These are phyloP conservation scores for Myrmophylax atrothorax DNA, from an alignment of 2,113 vertebrate genomes.

Conservation along the genomic window DNA sequence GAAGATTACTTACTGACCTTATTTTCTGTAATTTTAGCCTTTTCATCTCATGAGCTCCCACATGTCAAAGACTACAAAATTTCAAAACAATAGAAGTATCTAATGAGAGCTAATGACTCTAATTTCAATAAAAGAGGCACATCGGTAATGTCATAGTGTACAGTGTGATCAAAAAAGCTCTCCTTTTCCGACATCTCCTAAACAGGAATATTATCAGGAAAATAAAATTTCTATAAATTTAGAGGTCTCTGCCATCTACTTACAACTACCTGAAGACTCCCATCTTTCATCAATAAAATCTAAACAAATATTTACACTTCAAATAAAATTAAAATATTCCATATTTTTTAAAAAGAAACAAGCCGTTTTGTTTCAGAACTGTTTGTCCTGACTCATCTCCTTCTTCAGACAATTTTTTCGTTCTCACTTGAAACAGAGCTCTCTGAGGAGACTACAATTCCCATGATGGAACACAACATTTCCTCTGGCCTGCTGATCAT, in stretches of 20 bases:
- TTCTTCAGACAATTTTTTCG: not conserved
- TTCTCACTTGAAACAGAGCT: not conserved
- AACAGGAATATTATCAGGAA: not conserved
- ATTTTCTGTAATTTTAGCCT: not conserved
- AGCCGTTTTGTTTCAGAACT: not conserved
- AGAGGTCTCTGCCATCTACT: not conserved
- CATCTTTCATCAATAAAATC: not conserved
- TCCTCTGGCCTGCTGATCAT: not conserved
- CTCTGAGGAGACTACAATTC: not conserved
- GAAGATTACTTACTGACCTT: not conserved
- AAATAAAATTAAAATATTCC: not conserved
- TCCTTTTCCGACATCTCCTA: not conserved
- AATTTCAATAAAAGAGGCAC: not conserved
- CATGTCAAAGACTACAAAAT: not conserved
- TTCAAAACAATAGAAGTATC: not conserved
- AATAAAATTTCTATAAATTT: not conserved
- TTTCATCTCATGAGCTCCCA: not conserved
- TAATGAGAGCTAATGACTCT: not conserved
- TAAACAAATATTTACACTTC: not conserved
- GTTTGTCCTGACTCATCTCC: not conserved
- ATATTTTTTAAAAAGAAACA: not conserved
- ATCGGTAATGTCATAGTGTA: not conserved
- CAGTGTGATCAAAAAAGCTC: not conserved
- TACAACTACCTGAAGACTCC: not conserved
- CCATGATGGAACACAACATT: not conserved